Base-by-base conservation (phyloP, 2,888 invertebrate genomes). In the Mesoligia furuncula region DNA sequence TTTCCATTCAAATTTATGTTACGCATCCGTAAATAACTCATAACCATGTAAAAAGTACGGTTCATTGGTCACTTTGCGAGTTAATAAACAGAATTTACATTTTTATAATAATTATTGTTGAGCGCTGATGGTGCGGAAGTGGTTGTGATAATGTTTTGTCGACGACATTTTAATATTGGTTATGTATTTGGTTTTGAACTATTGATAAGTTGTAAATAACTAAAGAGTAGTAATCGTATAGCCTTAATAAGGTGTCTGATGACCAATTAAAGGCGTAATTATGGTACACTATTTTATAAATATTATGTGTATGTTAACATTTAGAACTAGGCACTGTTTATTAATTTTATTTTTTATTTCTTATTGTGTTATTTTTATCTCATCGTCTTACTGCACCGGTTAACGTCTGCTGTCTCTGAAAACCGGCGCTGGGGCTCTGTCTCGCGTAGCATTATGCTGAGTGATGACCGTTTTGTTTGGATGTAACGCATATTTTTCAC, bases 1-100 rank as follows among this genome's bases (percentile, higher is more conserved):
- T 88, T 89, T 75, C 75, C 85, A 89, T 89, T 86, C 75, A 87
- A 87, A 88, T 85, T 86, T 84, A 84, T 87, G 83, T 83, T 73
- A 81, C 79, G 84, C 81, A 80, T 81, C 79, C 76, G 82, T 83
- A 84, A 84, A 83, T 86, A 85, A 75, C 77, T 79, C 78, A 87
- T 85, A 84, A 84, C 68, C 36, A 68, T 81, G 82, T 84, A 80
- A 82, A 88, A 84, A 72, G 66, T 78, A 85, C 39, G 84, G 84
- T 85, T 84, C 84, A 88, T 80, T 84, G 85, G 66, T 66, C 77
- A 78, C 73, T 79, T 84, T 85, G 69, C 2, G 54, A 79, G 71
- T 82, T 73, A 79, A 82, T 87, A 65, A 51, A 75, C 42, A 27
- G 48, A 78, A 83, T 83, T 78, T 78, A 83, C 77, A 86, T 86